Evolutionary conservation across 2,888 invertebrate species (phyloP).

Genomic region (Lasioglossum calceatum): DNA sequence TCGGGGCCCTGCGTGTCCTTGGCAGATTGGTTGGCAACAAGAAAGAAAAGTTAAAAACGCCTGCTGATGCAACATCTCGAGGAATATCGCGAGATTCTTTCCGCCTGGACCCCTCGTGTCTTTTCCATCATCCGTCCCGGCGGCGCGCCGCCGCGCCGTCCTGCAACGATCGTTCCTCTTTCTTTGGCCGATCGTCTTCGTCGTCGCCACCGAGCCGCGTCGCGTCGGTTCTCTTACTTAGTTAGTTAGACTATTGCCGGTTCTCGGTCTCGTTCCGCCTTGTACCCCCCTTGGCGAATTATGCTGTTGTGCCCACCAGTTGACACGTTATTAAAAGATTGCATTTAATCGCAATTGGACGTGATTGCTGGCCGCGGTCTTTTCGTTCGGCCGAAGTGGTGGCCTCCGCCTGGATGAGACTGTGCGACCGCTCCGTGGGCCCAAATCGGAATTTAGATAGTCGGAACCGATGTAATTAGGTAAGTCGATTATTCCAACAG

Average conservation of each 20-base stretch:
- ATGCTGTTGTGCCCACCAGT: conserved; percentile 70
- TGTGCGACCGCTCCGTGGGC: not conserved
- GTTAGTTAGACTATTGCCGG: not conserved
- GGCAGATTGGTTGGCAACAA: conserved; percentile 41
- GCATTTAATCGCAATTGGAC: conserved; percentile 75
- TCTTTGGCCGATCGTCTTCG: conserved; percentile 9
- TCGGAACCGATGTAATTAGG: too few species aligned
- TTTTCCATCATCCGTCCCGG: conserved; percentile 8
- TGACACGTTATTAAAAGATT: conserved; percentile 78
- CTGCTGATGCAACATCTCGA: conserved; percentile 70
- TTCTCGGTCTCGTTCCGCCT: conserved; percentile 35
- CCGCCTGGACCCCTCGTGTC: conserved; percentile 15
- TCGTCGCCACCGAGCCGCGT: not conserved
- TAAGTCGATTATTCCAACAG: too few species aligned
- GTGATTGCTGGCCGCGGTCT: conserved; percentile 68
- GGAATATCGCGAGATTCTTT: conserved; percentile 69
- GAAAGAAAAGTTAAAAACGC: conserved; percentile 63
- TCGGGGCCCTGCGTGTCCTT: conserved; percentile 46
- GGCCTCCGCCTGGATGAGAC: not conserved
- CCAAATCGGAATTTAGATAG: not conserved
- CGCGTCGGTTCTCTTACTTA: too few species aligned
- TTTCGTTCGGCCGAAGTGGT: conserved; percentile 48
- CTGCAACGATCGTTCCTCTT: conserved; percentile 4
- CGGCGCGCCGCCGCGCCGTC: not conserved
- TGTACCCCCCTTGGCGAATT: conserved; percentile 66